Evolutionary conservation across 2,888 invertebrate species (phyloP).

Genomic region (Tetranychus piercei): DNA sequence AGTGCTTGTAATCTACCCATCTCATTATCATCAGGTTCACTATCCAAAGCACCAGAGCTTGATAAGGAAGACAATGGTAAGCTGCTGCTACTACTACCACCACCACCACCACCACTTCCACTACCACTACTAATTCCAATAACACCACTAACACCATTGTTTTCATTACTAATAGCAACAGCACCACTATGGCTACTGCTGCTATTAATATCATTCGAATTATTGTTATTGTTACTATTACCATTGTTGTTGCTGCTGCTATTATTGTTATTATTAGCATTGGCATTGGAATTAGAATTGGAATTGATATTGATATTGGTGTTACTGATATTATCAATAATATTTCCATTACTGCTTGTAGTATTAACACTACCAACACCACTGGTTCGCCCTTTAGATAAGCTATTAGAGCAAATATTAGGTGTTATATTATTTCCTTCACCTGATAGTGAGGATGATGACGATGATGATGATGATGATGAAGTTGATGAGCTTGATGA

Average conservation of each 20-base stretch:
- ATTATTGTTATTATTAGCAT: background rate
- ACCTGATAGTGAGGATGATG: background rate
- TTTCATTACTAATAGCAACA: background rate
- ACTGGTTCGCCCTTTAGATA: background rate
- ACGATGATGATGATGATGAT: background rate
- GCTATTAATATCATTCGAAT: background rate
- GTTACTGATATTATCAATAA: background rate
- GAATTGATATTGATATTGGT: background rate
- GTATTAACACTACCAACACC: background rate
- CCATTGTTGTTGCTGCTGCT: background rate
- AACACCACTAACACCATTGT: background rate
- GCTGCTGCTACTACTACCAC: background rate
- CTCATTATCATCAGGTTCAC: constrained; percentile 73
- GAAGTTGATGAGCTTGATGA: background rate
- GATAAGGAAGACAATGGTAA: background rate
- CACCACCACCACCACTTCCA: background rate
- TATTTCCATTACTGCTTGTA: background rate
- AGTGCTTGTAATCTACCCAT: constrained; percentile 85
- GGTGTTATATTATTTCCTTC: background rate
- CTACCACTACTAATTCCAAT: background rate
- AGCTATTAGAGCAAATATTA: background rate
- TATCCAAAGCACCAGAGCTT: constrained; percentile 23
- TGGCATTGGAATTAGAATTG: background rate
- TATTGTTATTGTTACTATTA: background rate
- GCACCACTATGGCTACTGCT: background rate